Percentiles rank a stretch among this genome's conserved stretches.
phyloP scores from a whole-genome alignment of 2,888 invertebrate species.

The Epiblema foenella region DNA sequence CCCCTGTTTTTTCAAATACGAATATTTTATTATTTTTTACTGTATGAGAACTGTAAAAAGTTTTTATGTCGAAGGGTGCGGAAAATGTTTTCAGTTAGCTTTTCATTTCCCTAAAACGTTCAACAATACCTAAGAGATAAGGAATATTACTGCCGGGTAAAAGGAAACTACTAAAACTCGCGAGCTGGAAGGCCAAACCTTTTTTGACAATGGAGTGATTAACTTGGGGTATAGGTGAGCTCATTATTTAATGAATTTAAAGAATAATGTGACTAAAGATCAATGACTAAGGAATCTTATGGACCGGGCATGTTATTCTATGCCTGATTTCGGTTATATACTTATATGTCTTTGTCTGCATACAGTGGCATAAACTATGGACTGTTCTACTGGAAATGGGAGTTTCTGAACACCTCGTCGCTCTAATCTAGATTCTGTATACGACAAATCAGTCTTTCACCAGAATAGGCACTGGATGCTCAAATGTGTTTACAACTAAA shows the following conservation, averaged over 20 bases:
- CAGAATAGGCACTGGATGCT: too few species aligned
- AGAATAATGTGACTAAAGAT: not conserved
- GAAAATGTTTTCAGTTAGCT: constrained; percentile 39
- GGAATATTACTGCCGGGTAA: constrained; percentile 37
- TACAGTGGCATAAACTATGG: too few species aligned
- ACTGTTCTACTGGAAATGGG: too few species aligned
- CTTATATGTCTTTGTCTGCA: too few species aligned
- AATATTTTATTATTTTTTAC: constrained; percentile 26
- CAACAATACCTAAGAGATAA: constrained; percentile 42
- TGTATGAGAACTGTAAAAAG: constrained; percentile 39
- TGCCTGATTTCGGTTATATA: too few species aligned
- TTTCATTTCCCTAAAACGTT: constrained; percentile 43
- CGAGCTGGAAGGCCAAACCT: constrained; percentile 35
- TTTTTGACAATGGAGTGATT: constrained; percentile 39
- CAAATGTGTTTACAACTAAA: too few species aligned
- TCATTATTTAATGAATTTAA: constrained; percentile 10
- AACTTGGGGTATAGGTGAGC: constrained; percentile 17
- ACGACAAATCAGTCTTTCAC: too few species aligned
- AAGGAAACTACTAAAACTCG: constrained; percentile 37
- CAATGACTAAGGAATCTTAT: too few species aligned
- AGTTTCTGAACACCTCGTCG: too few species aligned
- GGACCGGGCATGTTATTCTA: too few species aligned
- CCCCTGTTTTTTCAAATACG: not conserved
- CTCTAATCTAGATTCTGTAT: too few species aligned
- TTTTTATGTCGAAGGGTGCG: constrained; percentile 40